Evolutionary conservation across 2,113 vertebrate genomes (phyloP), one percentile per base, ranked within the genome.

Genomic region (Vulpes ferrilata): DNA sequence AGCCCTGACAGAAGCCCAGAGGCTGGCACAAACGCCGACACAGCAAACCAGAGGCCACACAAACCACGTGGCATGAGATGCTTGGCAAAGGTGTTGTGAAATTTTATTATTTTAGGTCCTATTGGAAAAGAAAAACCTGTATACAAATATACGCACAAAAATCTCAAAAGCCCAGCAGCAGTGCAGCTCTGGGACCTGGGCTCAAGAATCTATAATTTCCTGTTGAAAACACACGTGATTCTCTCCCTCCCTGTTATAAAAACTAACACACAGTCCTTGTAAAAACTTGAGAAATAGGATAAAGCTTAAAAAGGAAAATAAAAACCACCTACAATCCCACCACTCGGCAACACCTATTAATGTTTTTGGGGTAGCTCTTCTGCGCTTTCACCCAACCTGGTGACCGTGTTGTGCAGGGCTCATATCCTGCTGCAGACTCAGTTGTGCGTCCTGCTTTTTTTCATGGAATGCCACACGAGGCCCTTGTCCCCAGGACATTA

Each of bases 211-310:
- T n/a, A 57, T 48, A 57, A 53, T 69, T 43, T 84, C 20, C 73
- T n/a, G 1, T 60, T 57, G 64, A 71, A 92, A 85, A 78, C 4
- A 43, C 38, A 53, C 1, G 32, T 20, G 43, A 69, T n/a, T 27
- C 65, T 35, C 20, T 22, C 71, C 82, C 51, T 48, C 53, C 19
- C n/a, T 53, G 78, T 55, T 89, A 78, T 88, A 86, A 90, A 83
- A 86, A 81, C 65, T 43, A 32, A 76, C 59, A 80, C 10, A 7
- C 4, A 23, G 30, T 80, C 79, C 60, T 38, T 35, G 57, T 71
- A 78, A 76, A 96, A 90, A 93, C 23, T 83, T 94, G 76, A 62
- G 59, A 90, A 76, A 55, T 69, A 59, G 38, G 30, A n/a, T 25
- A 43, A 74, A 71, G 11, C 55, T 64, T 62, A 73, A 79, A 88